These are phyloP conservation scores for Trachurus trachurus DNA, from an alignment of 2,797 vertebrate genomes.

Conservation along the genomic window DNA sequence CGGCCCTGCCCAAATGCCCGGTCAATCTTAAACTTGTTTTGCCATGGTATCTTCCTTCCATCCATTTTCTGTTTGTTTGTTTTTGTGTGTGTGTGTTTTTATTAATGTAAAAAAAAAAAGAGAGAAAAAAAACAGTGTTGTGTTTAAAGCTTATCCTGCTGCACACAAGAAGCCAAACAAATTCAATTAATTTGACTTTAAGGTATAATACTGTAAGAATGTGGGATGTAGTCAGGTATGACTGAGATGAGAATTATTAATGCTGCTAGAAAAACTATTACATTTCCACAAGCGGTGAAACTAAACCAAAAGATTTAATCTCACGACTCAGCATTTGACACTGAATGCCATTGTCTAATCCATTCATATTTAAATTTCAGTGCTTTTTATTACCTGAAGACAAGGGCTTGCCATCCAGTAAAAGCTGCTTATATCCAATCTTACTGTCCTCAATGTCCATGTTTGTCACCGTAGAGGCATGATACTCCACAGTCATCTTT, in stretches of 20 bases:
- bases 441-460: slow-evolving; percentile 58
- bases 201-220: background rate
- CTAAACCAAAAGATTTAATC: background rate
- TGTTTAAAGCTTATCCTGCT: too few species aligned
- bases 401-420: slow-evolving; percentile 24
- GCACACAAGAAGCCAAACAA: background rate
- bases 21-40: too few species aligned
- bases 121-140: too few species aligned
- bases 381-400: slow-evolving; percentile 60
- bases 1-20: too few species aligned
- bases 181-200: background rate
- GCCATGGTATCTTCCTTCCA: too few species aligned
- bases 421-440: slow-evolving; percentile 46
- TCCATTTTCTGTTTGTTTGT: background rate
- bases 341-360: background rate
- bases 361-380: background rate
- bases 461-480: slow-evolving; percentile 23
- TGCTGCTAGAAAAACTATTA: background rate
- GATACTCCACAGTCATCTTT: slow-evolving; percentile 66
- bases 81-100: too few species aligned
- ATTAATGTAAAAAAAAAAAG: too few species aligned
- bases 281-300: background rate
- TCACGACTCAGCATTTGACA: background rate
- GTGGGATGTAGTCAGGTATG: background rate
- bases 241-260: too few species aligned